phyloP scores from a whole-genome alignment of 1,140 invertebrate genomes.

The Nylanderia fulva region DNA sequence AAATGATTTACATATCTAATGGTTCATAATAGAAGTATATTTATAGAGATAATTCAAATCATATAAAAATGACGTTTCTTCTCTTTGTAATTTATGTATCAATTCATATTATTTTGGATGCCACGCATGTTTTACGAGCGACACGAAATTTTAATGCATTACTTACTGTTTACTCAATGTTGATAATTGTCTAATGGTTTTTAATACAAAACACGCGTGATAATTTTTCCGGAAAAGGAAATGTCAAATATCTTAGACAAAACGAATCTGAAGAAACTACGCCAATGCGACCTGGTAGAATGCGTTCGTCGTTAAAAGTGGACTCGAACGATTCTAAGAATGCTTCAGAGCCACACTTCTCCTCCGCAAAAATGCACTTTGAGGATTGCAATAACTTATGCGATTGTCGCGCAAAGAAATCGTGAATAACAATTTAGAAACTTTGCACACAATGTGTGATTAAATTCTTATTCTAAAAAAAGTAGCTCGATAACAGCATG shows the following conservation, averaged over 20 bases:
- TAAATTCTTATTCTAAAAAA: slow-evolving; percentile 16
- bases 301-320: slow-evolving; percentile 54
- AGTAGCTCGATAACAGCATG: not conserved
- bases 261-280: slow-evolving; percentile 15
- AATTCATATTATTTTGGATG: not conserved
- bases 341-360: slow-evolving; percentile 40
- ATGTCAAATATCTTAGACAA: not conserved
- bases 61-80: not conserved
- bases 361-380: slow-evolving; percentile 26
- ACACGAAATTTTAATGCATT: not conserved
- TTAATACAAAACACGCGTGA: not conserved
- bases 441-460: not conserved
- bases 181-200: not conserved
- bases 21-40: no score
- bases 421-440: not conserved
- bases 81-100: not conserved
- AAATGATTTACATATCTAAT: not conserved
- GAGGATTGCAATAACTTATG: slow-evolving; percentile 24
- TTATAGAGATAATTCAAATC: not conserved
- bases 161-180: not conserved
- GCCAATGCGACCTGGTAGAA: slow-evolving; percentile 53
- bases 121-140: not conserved
- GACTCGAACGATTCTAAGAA: slow-evolving; percentile 64
- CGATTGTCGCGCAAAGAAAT: not conserved
- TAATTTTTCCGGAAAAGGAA: not conserved